Percentiles rank a stretch among this genome's conserved stretches.
Conservation (phyloP, 2,888 invertebrate species). For the Gandaritis pyraliata region DNA sequence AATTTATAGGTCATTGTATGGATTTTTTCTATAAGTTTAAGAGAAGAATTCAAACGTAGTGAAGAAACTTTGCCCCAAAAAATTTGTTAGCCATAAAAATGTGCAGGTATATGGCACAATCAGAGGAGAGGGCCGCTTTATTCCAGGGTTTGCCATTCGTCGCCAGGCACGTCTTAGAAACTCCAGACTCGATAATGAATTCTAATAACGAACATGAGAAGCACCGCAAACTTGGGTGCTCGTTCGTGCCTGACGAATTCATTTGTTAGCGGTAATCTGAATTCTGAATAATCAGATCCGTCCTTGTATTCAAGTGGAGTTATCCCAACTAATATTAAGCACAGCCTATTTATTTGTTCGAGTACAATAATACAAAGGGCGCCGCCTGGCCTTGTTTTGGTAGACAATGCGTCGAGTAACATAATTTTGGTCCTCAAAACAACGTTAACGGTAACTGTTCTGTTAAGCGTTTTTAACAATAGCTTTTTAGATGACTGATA, state of each 20-base stretch:
- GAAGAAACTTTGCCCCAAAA: slow-evolving; percentile 44
- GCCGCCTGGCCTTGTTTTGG: neutral
- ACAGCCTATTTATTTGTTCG: slow-evolving; percentile 32
- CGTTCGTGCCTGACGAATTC: slow-evolving; percentile 46
- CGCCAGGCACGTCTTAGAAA: slow-evolving; percentile 43
- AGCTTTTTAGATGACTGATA: too few relatives aligned
- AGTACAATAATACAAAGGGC: slow-evolving; percentile 16
- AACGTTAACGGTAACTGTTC: too few relatives aligned
- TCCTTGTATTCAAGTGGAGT: slow-evolving; percentile 37
- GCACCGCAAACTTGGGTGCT: slow-evolving; percentile 39
- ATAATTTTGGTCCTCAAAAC: neutral
- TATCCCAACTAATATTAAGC: slow-evolving; percentile 41
- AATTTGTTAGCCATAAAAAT: slow-evolving; percentile 46
- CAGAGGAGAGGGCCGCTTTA: slow-evolving; percentile 49
- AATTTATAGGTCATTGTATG: slow-evolving; percentile 42
- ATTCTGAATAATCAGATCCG: slow-evolving; percentile 47
- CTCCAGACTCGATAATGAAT: slow-evolving; percentile 46
- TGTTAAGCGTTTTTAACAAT: too few relatives aligned
- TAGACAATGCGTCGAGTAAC: slow-evolving; percentile 9
- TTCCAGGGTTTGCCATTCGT: slow-evolving; percentile 48
- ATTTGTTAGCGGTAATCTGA: slow-evolving; percentile 45
- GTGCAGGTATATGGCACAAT: slow-evolving; percentile 44
- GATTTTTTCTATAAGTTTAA: slow-evolving; percentile 44
- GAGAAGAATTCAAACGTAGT: slow-evolving; percentile 43
- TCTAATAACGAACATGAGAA: slow-evolving; percentile 44